Percentiles rank a stretch among this genome's conserved stretches.
Evolutionary conservation across 2,888 invertebrate species (phyloP).

Genomic region (Drosophila kuntzei): DNA sequence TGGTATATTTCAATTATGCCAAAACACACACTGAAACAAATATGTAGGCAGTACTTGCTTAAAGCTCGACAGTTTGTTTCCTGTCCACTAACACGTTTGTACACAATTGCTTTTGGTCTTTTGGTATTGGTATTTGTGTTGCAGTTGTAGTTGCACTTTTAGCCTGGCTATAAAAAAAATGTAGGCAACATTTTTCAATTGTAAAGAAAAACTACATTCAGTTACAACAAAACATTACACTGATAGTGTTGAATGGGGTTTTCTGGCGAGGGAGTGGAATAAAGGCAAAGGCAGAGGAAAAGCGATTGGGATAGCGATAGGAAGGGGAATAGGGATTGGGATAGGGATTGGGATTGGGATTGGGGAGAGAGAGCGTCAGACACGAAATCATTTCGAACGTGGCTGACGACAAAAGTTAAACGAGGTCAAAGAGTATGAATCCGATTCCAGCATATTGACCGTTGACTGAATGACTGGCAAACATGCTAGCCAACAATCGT

Average conservation of each 20-base stretch:
- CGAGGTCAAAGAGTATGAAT: conserved; percentile 75
- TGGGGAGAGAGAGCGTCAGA: conserved; percentile 22
- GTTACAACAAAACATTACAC: conserved; percentile 58
- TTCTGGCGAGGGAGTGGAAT: conserved; percentile 7
- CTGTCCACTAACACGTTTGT: conserved; percentile 51
- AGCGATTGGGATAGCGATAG: conserved; percentile 1
- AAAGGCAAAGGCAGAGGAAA: too few relatives aligned
- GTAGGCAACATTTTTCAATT: conserved; percentile 66
- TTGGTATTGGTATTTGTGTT: conserved; percentile 5
- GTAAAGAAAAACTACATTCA: conserved; percentile 58
- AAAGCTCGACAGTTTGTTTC: conserved; percentile 49
- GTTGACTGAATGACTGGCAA: conserved; percentile 65
- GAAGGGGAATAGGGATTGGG: background rate
- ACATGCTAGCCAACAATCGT: conserved; percentile 62
- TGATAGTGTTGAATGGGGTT: conserved; percentile 51
- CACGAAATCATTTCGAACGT: conserved; percentile 70
- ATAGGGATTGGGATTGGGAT: background rate
- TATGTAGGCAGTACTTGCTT: conserved; percentile 6
- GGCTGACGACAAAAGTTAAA: conserved; percentile 69
- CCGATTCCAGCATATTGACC: conserved; percentile 70
- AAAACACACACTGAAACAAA: background rate
- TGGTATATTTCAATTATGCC: conserved; percentile 20
- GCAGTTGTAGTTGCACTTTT: conserved; percentile 7
- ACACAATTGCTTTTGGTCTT: conserved; percentile 48
- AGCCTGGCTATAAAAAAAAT: conserved; percentile 46